Evolutionary conservation across 2,888 invertebrate genomes (phyloP), one percentile per base, ranked within the genome.

Genomic region (Drosophila paucipuncta): DNA sequence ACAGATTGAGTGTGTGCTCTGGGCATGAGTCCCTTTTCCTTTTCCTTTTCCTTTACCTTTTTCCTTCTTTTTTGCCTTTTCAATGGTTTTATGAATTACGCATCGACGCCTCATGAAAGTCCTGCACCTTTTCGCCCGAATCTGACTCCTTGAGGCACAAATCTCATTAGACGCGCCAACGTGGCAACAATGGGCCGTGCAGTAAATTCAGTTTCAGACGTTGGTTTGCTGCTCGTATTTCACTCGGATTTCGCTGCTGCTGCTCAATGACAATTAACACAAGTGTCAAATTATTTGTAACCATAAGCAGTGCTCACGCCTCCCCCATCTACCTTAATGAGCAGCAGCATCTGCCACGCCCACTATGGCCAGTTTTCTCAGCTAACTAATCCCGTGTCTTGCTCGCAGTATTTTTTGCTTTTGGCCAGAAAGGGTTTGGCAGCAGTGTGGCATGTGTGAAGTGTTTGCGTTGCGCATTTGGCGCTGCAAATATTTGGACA

Each of bases 71-170:
- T 54, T 66, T 89, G 88, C 80, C 89, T 88, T 91, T 85, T 88
- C 80, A 86, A 91, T 88, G 88, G 88, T 89, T 79, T 90, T 89
- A 89, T 87, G 84, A 88, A 89, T 85, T 89, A 88, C 84, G 87
- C 83, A 89, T 89, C 84, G 80, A 91, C 91, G 91, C 91, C 91
- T 91, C 33, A 30, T 25, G 49, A 58, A 55, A n/a, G 39, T 41
- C 55, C 54, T 67, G 67, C 60, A 61, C 63, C 79, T 68, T 68
- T 72, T 77, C 59, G 16, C 33, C 39, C 53, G 63, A 71, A 82
- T 83, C 73, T 83, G 67, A 75, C 73, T 78, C 73, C 74, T 66
- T 75, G 73, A 58, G 67, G 72, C 70, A 39, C 72, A 85, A 87
- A 85, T 85, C 85, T 88, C 85, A 85, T 85, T 85, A 88, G 88